phyloP scores from a whole-genome alignment of 2,888 invertebrate genomes.

The Chalcis sispes region DNA sequence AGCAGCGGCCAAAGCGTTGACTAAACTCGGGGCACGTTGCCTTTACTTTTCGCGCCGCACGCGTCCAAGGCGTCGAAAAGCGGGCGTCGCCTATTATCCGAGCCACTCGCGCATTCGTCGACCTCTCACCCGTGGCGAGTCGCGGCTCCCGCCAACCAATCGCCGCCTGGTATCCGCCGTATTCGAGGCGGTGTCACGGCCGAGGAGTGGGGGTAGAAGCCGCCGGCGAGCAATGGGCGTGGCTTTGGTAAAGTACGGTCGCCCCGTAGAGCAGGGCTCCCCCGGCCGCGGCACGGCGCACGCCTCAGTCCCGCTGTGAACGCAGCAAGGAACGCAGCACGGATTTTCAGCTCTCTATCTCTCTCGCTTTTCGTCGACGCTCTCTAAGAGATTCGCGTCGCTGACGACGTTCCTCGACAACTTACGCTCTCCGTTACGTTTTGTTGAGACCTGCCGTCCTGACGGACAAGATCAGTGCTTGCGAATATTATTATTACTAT shows the following conservation, averaged over 20 bases:
- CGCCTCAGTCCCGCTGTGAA: constrained; percentile 76
- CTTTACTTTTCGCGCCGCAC: too few relatives aligned
- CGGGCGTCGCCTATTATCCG: constrained; percentile 55
- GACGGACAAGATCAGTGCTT: too few relatives aligned
- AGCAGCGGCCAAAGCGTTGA: not conserved
- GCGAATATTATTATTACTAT: too few relatives aligned
- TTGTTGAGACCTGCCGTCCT: not conserved
- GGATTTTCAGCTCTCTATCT: constrained; percentile 54
- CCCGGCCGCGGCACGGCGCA: constrained; percentile 68
- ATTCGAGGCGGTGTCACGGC: constrained; percentile 50
- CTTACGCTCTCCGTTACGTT: too few relatives aligned
- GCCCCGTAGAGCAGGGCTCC: constrained; percentile 12
- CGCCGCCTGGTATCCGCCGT: constrained; percentile 67
- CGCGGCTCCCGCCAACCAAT: constrained; percentile 70
- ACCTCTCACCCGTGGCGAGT: constrained; percentile 66
- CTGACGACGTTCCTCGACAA: too few relatives aligned
- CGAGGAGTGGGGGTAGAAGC: not conserved
- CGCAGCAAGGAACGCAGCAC: constrained; percentile 73
- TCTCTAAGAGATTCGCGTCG: not conserved
- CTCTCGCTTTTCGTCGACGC: not conserved
- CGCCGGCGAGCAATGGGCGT: constrained; percentile 6
- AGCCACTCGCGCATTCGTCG: constrained; percentile 64
- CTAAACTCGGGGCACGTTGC: too few relatives aligned
- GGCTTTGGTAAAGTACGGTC: constrained; percentile 55
- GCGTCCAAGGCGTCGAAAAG: constrained; percentile 29